Evolutionary conservation across 2,113 vertebrate species (phyloP).

Genomic region (Corydoras maculifer): DNA sequence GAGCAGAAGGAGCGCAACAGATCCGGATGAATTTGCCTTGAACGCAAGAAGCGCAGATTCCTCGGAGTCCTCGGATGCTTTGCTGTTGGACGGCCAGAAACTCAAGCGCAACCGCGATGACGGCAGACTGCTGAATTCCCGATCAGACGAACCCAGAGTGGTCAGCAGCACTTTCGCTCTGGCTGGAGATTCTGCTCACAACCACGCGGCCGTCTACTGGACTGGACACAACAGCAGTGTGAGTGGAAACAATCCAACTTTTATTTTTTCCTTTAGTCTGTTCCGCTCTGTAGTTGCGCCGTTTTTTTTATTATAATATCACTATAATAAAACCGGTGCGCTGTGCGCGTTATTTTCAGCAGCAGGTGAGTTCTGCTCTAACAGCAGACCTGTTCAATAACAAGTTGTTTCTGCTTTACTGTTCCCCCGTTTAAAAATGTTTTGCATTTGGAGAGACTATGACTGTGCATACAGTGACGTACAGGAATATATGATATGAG

Average conservation of each 20-base stretch:
- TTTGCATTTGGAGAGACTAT: no score
- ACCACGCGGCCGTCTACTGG: constrained; percentile 97
- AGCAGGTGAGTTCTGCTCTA: background rate
- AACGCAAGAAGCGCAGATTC: constrained; percentile 36
- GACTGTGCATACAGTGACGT: no score
- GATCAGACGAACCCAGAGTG: constrained; percentile 72
- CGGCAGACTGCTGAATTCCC: constrained; percentile 62
- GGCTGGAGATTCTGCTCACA: constrained; percentile 88
- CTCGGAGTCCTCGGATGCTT: constrained; percentile 40
- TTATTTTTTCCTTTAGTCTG: background rate
- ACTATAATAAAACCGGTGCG: background rate
- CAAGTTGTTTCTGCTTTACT: no score
- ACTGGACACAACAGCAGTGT: constrained; percentile 91
- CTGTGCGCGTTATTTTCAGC: background rate
- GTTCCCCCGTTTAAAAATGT: no score
- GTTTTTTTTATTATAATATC: background rate
- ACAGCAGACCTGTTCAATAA: no score
- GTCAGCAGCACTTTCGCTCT: constrained; percentile 84
- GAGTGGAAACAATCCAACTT: constrained; percentile 57
- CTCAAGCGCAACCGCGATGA: constrained; percentile 73
- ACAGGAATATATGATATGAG: no score
- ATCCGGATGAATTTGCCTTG: constrained; percentile 49
- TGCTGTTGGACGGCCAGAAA: constrained; percentile 62
- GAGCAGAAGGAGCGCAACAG: constrained; percentile 56
- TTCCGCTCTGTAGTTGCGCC: background rate